Evolutionary conservation across 2,113 vertebrate genomes (phyloP).

Genomic region (Puffinus mauretanicus): DNA sequence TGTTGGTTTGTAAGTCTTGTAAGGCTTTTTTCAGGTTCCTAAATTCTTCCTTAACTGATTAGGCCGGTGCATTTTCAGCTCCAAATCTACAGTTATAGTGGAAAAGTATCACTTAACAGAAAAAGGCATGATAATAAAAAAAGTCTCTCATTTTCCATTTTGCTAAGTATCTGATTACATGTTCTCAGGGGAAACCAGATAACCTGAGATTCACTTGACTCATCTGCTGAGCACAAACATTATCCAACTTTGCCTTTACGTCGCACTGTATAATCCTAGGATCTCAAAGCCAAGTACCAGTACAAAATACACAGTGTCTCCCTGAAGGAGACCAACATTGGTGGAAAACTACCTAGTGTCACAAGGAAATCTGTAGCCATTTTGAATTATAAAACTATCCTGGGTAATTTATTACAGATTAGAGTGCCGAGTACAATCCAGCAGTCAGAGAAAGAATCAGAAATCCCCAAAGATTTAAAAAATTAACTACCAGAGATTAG

Average conservation of each 20-base stretch:
- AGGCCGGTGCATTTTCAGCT: not conserved
- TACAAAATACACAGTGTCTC: not conserved
- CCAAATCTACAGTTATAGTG: not conserved
- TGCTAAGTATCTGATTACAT: not conserved
- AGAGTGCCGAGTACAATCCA: not conserved
- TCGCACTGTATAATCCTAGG: not conserved
- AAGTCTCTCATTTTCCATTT: not conserved
- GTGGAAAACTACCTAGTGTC: not conserved
- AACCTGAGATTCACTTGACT: not conserved
- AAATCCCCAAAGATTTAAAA: not conserved
- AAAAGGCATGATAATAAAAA: not conserved
- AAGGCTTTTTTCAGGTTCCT: not conserved
- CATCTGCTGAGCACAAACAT: not conserved
- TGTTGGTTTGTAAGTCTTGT: not conserved
- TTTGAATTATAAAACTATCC: not conserved
- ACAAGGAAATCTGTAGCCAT: not conserved
- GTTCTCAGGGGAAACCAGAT: conserved; percentile 4
- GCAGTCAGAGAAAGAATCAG: not conserved
- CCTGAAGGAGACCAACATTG: not conserved
- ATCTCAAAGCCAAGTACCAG: not conserved
- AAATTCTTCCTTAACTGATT: not conserved
- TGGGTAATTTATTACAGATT: not conserved
- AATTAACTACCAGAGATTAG: not conserved
- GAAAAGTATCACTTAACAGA: not conserved
- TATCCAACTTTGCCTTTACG: not conserved